These are phyloP conservation scores for Tetraodon nigroviridis DNA, from an alignment of 2,113 vertebrate species.

Conservation along the genomic window DNA sequence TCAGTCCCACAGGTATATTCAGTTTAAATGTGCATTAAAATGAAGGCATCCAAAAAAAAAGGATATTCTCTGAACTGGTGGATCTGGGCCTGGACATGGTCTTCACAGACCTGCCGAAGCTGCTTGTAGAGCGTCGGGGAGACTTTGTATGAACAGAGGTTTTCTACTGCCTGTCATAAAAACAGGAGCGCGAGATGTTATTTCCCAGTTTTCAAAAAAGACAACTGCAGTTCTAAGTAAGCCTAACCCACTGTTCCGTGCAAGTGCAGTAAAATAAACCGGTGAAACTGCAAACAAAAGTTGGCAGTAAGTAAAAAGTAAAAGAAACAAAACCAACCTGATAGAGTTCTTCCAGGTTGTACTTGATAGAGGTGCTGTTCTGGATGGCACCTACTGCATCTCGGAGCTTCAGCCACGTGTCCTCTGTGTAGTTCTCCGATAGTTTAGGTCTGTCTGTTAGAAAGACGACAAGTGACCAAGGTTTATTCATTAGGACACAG, in stretches of 20 bases:
- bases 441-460: slow-evolving; percentile 92
- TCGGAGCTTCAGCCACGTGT: slow-evolving; percentile 97
- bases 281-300: not conserved
- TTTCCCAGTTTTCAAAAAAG: not conserved
- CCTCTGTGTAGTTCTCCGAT: slow-evolving; percentile 96
- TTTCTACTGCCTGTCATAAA: slow-evolving; percentile 88
- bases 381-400: slow-evolving; percentile 96
- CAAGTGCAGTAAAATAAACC: no score
- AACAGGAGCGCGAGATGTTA: slow-evolving; percentile 9
- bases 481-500: not conserved
- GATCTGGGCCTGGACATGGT: slow-evolving; percentile 98
- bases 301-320: not conserved
- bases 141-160: slow-evolving; percentile 98
- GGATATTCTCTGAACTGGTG: slow-evolving; percentile 93
- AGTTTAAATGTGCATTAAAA: not conserved
- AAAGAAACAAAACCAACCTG: slow-evolving; percentile 76
- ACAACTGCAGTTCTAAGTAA: not conserved
- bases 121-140: slow-evolving; percentile 98
- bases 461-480: slow-evolving; percentile 13
- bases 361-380: slow-evolving; percentile 98
- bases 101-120: slow-evolving; percentile 94
- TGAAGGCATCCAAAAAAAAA: slow-evolving; percentile 14
- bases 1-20: no score
- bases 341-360: slow-evolving; percentile 97
- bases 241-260: no score